phyloP scores from a whole-genome alignment of 2,888 invertebrate genomes.

The Halictus quadricinctus region DNA sequence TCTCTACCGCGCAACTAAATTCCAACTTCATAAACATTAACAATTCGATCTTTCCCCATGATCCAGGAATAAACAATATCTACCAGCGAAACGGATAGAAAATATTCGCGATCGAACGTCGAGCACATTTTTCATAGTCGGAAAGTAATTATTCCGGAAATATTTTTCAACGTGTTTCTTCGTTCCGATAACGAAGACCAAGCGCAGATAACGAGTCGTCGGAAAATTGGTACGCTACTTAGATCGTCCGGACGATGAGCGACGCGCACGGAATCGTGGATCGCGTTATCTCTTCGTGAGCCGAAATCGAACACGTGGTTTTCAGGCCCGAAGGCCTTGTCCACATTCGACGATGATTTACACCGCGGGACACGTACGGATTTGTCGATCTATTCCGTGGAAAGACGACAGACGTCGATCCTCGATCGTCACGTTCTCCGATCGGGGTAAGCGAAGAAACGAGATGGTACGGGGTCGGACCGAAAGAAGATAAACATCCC shows the following conservation, averaged over 20 bases:
- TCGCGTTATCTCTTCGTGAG: slow-evolving; percentile 4
- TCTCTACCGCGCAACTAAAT: background rate
- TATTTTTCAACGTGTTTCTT: background rate
- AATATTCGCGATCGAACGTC: background rate
- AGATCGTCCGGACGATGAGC: background rate
- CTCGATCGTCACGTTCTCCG: background rate
- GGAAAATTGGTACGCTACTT: background rate
- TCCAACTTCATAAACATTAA: background rate
- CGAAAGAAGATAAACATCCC: background rate
- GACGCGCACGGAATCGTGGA: slow-evolving; percentile 32
- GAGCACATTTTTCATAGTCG: background rate
- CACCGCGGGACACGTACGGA: slow-evolving; percentile 30
- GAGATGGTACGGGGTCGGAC: background rate
- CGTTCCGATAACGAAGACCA: background rate
- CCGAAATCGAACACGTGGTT: slow-evolving; percentile 25
- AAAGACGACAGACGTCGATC: background rate
- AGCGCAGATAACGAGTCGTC: background rate
- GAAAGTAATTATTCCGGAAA: background rate
- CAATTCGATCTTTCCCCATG: background rate
- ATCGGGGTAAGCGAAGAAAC: background rate
- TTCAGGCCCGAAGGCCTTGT: background rate
- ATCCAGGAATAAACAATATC: background rate
- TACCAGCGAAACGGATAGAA: background rate
- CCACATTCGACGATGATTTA: slow-evolving; percentile 21
- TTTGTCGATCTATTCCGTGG: background rate